Base-by-base conservation (phyloP, 1,140 invertebrate species). In the Leptestheria dahalacensis region DNA sequence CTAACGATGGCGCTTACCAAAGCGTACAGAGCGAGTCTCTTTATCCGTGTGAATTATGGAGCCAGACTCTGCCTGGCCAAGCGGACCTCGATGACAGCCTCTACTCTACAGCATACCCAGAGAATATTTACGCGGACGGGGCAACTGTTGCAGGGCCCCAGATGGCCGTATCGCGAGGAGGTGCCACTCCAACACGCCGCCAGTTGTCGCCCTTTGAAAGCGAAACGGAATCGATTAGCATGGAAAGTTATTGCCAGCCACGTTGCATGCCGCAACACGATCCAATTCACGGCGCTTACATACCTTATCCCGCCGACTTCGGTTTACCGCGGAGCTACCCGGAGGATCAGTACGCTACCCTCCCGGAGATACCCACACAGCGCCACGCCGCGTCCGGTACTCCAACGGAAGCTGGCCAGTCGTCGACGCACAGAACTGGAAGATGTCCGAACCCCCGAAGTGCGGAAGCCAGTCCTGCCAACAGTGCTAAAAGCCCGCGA, bases 1-100 rank as follows among this genome's bases (percentile, higher is more conserved):
- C 33, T 41, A 41, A 41, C 26, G 48, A 54, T 29, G 54, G 55
- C 0, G 58, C 33, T 23, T 62, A 62, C 24, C 61, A 58, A 20
- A 48, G 61, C n/a, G 48, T 50, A 1, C 61, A 62, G 46, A 50
- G 54, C 11, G 61, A 62, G 23, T 51, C 61, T 2, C 54, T 58
- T 24, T 62, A 62, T 51, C 53, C 61, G 12, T 58, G 54, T 26
- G 48, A 29, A 18, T 12, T 62, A 23, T 62, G 55, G 55, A 6
- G 6, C 33, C 6, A 15, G 33, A 41, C 33, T 15, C 6, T 6
- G 6, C 6, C 33, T 41, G 33, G 33, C n/a, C n/a, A n/a, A n/a
- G n/a, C n/a, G n/a, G n/a, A n/a, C n/a, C n/a, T n/a, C n/a, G n/a
- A n/a, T n/a, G n/a, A n/a, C n/a, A n/a, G n/a, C n/a, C n/a, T n/a